These are phyloP conservation scores for Enoplosus armatus DNA, from an alignment of 2,797 vertebrate species.

Conservation along the genomic window DNA sequence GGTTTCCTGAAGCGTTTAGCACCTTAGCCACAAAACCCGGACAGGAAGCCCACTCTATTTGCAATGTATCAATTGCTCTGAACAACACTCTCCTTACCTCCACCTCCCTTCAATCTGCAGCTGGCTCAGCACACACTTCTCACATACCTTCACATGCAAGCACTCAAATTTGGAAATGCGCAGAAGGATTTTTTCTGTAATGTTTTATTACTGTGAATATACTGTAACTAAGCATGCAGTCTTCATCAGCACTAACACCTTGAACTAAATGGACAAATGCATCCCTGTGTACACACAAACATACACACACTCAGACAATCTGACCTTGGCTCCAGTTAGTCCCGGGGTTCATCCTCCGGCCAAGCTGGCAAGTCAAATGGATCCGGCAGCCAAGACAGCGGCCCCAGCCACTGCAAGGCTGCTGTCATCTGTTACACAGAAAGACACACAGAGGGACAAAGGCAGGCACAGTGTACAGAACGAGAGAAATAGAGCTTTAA, in stretches of 20 bases:
- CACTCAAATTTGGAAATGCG: constrained; percentile 53
- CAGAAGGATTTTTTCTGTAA: constrained; percentile 32
- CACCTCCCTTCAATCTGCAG: constrained; percentile 73
- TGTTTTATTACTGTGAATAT: constrained; percentile 31
- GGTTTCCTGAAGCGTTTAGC: constrained; percentile 88
- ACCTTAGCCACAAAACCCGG: constrained; percentile 86
- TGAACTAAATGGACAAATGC: constrained; percentile 53
- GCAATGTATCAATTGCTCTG: constrained; percentile 85
- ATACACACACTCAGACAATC: constrained; percentile 33
- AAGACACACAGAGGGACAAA: constrained; percentile 37
- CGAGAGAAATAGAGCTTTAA: constrained; percentile 15
- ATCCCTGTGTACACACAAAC: constrained; percentile 14
- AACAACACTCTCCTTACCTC: constrained; percentile 79
- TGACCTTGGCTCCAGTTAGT: constrained; percentile 80
- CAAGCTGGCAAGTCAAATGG: constrained; percentile 76
- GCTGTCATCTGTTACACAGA: constrained; percentile 71
- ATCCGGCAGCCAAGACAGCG: constrained; percentile 65
- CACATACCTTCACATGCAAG: constrained; percentile 65
- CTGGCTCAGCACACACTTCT: constrained; percentile 81
- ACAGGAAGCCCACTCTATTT: constrained; percentile 90
- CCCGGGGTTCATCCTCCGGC: constrained; percentile 76
- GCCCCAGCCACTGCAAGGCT: constrained; percentile 63
- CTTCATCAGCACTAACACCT: constrained; percentile 53
- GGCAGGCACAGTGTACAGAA: constrained; percentile 25
- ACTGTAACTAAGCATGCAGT: constrained; percentile 45